Percentiles rank a stretch among this genome's conserved stretches.
phyloP scores from a whole-genome alignment of 2,888 invertebrate species.

The Tethea ocularis region DNA sequence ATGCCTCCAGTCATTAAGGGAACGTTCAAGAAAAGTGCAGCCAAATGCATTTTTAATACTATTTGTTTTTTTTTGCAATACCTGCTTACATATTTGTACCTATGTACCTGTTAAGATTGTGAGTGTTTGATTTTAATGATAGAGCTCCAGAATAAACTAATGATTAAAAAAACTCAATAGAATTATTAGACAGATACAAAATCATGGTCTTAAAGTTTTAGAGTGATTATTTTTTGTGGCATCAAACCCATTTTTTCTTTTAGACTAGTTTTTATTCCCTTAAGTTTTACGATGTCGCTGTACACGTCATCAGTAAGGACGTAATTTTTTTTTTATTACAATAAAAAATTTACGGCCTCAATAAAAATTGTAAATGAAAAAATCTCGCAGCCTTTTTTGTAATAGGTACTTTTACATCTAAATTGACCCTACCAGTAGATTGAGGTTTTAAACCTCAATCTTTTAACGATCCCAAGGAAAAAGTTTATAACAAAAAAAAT shows the following conservation, averaged over 20 bases:
- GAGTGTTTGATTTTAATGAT: not conserved
- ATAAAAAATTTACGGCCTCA: slow-evolving; percentile 56
- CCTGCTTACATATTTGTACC: not conserved
- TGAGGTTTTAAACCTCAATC: slow-evolving; percentile 46
- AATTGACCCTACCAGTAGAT: slow-evolving; percentile 59
- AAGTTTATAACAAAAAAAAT: slow-evolving; percentile 38
- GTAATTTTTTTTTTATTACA: slow-evolving; percentile 64
- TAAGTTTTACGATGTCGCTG: slow-evolving; percentile 49
- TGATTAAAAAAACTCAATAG: not conserved
- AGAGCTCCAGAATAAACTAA: not conserved
- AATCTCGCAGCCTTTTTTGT: slow-evolving; percentile 53
- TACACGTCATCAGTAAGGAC: slow-evolving; percentile 37
- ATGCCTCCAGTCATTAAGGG: slow-evolving; percentile 76
- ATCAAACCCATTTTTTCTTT: slow-evolving; percentile 23
- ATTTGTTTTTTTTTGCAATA: slow-evolving; percentile 15
- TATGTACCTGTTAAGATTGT: not conserved
- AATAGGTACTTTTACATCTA: slow-evolving; percentile 48
- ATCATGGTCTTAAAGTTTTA: not conserved
- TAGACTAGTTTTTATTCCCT: slow-evolving; percentile 42
- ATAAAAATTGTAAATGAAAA: slow-evolving; percentile 61
- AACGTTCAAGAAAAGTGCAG: slow-evolving; percentile 56
- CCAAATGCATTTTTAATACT: slow-evolving; percentile 75
- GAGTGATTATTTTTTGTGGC: slow-evolving; percentile 19
- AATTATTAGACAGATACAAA: not conserved
- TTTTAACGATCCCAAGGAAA: slow-evolving; percentile 57